A percentile compares a stretch with the other conserved stretches of the same genome.
Evolutionary conservation across 2,113 vertebrate genomes (phyloP).

Genomic region (Dasyurus viverrinus): DNA sequence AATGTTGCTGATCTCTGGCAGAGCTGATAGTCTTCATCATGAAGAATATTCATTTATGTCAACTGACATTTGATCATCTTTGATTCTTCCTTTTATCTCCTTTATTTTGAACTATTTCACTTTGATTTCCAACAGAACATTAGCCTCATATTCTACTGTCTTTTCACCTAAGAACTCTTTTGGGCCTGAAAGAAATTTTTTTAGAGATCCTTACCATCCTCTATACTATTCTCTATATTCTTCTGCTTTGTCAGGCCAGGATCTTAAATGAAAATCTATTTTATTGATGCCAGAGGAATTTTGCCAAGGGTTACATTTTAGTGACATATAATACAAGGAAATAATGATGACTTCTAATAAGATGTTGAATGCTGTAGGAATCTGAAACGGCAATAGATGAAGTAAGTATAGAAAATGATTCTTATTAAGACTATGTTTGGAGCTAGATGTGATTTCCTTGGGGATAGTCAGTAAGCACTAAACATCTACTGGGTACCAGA

Average conservation of each 20-base stretch:
- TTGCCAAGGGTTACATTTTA: neutral
- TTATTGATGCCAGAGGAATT: neutral
- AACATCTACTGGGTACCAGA: neutral
- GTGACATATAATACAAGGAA: neutral
- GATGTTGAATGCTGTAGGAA: neutral
- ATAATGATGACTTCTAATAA: neutral
- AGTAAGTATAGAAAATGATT: neutral
- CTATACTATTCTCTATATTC: neutral
- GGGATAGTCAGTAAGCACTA: neutral
- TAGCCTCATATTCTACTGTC: neutral
- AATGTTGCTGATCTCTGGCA: neutral
- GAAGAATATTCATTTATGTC: neutral
- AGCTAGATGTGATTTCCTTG: neutral
- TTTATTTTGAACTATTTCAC: neutral
- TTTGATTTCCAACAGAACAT: neutral
- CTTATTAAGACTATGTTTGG: neutral
- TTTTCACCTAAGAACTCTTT: neutral
- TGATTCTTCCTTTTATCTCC: neutral
- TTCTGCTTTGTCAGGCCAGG: neutral
- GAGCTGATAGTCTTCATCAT: neutral
- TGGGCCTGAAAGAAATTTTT: neutral
- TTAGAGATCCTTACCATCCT: neutral
- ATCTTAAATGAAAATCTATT: neutral
- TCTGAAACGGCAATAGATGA: neutral
- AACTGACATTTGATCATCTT: neutral